Conservation (phyloP, 2,797 vertebrate genomes). For the Molossus molossus region DNA sequence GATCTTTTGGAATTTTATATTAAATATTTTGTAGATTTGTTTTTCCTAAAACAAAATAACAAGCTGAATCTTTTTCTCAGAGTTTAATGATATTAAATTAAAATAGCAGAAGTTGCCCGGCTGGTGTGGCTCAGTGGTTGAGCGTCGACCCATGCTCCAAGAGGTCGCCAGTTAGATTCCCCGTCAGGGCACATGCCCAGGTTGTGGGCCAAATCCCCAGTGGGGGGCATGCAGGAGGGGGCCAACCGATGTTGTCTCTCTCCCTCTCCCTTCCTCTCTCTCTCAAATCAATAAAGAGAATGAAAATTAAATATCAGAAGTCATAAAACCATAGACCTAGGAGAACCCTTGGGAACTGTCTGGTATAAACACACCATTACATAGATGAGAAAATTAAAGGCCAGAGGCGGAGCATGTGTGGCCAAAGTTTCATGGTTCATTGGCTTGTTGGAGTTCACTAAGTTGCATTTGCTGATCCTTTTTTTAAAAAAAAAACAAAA, state of each 20-base stretch:
- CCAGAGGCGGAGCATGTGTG: not conserved
- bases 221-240: too few species aligned
- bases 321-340: conserved; percentile 20
- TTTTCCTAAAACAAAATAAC: not conserved
- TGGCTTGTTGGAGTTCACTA: not conserved
- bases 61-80: not conserved
- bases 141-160: too few species aligned
- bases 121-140: too few species aligned
- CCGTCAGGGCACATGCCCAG: too few species aligned
- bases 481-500: not conserved
- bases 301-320: conserved; percentile 32
- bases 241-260: too few species aligned
- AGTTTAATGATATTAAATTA: conserved; percentile 55
- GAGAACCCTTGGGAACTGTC: not conserved
- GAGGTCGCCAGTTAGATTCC: too few species aligned
- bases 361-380: conserved; percentile 20
- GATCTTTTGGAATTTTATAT: not conserved
- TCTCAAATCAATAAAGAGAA: too few species aligned
- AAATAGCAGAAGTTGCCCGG: not conserved
- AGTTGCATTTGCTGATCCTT: not conserved
- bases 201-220: too few species aligned
- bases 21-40: conserved; percentile 9
- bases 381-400: conserved; percentile 55
- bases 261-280: too few species aligned
- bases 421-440: not conserved